Conservation (phyloP, 2,888 invertebrate species). For the Axea sp. region DNA sequence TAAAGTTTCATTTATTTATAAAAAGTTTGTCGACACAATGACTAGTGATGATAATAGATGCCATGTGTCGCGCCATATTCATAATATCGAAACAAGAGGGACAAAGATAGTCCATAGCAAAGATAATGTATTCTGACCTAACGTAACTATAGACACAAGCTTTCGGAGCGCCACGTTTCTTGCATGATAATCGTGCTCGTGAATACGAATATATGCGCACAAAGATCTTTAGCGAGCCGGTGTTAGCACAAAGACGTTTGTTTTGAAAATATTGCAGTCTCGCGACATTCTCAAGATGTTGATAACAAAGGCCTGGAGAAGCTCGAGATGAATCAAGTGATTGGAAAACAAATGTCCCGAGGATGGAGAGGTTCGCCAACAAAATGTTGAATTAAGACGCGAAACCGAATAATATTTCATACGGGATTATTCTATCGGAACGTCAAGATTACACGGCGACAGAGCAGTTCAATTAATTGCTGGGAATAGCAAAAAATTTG, state of each 20-base stretch:
- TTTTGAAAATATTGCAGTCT: constrained; percentile 20
- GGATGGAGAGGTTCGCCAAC: background rate
- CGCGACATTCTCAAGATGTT: constrained; percentile 5
- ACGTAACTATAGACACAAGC: constrained; percentile 15
- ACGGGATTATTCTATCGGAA: constrained; percentile 3
- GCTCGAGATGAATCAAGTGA: constrained; percentile 9
- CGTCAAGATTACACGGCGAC: background rate
- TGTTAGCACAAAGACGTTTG: constrained; percentile 17
- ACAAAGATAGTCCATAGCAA: constrained; percentile 4
- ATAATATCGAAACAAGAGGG: background rate
- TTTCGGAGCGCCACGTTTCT: constrained; percentile 25
- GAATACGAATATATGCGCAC: constrained; percentile 12
- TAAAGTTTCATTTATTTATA: background rate
- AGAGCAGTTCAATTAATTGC: constrained; percentile 1
- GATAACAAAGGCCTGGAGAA: constrained; percentile 22
- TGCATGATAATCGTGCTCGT: constrained; percentile 31
- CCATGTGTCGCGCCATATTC: constrained; percentile 5
- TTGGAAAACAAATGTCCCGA: constrained; percentile 13
- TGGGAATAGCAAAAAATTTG: constrained; percentile 2
- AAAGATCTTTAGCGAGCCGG: constrained; percentile 10
- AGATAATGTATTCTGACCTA: constrained; percentile 35
- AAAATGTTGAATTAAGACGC: background rate
- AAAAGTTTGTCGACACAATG: background rate
- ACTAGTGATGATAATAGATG: background rate
- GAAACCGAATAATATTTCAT: background rate